phyloP scores from a whole-genome alignment of 2,888 invertebrate species.

The Mamestra brassicae region DNA sequence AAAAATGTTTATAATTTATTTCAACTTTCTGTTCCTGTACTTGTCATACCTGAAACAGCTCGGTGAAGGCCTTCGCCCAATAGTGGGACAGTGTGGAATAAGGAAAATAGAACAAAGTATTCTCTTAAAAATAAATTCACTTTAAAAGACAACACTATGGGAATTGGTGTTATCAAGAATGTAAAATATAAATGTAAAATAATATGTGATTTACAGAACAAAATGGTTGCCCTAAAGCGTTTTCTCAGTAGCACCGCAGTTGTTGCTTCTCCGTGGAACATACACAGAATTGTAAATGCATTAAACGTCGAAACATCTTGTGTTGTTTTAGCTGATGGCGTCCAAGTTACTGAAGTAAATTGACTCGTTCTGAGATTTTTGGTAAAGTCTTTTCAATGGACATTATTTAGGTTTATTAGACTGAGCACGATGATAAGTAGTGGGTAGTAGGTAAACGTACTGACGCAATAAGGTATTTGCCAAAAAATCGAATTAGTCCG shows the following conservation, averaged over 20 bases:
- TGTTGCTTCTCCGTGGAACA: constrained; percentile 25
- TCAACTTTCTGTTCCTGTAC: no score
- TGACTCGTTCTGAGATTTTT: constrained; percentile 26
- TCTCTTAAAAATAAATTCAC: no score
- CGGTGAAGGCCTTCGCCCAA: no score
- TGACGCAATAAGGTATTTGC: neutral
- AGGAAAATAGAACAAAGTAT: no score
- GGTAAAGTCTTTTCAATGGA: neutral
- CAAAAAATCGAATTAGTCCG: no score
- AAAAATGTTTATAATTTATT: no score
- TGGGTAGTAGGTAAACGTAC: no score
- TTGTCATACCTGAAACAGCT: no score
- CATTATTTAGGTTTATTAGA: neutral
- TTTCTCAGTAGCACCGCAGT: constrained; percentile 11
- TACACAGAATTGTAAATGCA: constrained; percentile 51
- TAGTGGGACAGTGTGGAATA: no score
- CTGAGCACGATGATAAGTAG: neutral
- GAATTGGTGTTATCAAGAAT: no score
- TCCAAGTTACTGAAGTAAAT: constrained; percentile 31
- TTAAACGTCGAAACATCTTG: constrained; percentile 45
- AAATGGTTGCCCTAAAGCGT: constrained; percentile 21
- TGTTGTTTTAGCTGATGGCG: constrained; percentile 56
- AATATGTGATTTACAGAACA: constrained; percentile 12
- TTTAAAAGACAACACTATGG: no score
- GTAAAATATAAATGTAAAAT: neutral